A percentile compares a stretch with the other conserved stretches of the same genome.
Conservation (phyloP, 2,888 invertebrate species). For the Cryptus viduatorius region DNA sequence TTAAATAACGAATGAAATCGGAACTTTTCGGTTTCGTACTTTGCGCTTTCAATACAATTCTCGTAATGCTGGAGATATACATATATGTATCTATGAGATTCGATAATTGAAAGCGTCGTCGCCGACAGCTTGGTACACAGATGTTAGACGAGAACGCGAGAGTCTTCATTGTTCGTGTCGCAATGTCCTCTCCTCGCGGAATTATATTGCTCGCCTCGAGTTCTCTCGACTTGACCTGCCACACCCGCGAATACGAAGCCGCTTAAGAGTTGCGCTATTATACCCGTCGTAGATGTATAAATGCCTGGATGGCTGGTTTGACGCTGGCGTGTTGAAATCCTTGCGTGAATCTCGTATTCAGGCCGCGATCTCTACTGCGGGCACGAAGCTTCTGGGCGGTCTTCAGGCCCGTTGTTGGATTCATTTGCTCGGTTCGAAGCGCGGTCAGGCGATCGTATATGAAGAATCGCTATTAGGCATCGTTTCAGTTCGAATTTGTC, state of each 20-base stretch:
- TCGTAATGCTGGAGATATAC: no score
- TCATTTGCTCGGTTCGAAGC: background rate
- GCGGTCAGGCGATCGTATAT: background rate
- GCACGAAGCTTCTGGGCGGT: conserved; percentile 44
- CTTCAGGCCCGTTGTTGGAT: conserved; percentile 16
- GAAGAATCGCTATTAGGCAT: conserved; percentile 18
- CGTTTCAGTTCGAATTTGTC: background rate
- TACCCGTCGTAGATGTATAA: background rate
- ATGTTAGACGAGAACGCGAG: background rate
- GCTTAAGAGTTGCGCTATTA: conserved; percentile 3
- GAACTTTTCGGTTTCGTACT: no score
- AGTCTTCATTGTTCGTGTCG: conserved; percentile 7
- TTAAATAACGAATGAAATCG: no score
- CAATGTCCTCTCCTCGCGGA: conserved; percentile 5
- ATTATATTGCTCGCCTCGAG: background rate
- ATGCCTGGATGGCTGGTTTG: background rate
- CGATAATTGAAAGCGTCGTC: no score
- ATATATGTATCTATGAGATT: no score
- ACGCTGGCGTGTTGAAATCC: conserved; percentile 36
- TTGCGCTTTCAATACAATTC: no score
- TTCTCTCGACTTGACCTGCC: conserved; percentile 24
- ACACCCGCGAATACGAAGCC: conserved; percentile 13
- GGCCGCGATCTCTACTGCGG: conserved; percentile 37
- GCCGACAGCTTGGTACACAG: background rate
- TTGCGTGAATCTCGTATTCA: conserved; percentile 48